Conservation (phyloP, 2,113 vertebrate species). For the Glaucomys volans region DNA sequence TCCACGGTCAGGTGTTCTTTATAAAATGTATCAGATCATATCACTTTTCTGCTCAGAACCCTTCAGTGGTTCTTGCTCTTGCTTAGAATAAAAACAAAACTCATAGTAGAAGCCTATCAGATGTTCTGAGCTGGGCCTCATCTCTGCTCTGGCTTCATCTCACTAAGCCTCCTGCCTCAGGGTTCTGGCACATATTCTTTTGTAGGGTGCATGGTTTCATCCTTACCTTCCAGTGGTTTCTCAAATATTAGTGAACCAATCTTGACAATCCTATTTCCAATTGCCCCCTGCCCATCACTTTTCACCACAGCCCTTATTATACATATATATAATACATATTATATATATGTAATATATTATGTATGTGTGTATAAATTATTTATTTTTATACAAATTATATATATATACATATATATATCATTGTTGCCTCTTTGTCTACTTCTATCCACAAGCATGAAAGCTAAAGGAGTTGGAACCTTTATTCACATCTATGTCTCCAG, state of each 20-base stretch:
- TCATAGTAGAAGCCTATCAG: neutral
- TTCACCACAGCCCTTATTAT: neutral
- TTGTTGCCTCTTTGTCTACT: neutral
- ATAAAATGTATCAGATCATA: neutral
- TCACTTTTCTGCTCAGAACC: neutral
- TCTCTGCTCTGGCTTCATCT: neutral
- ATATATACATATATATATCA: no score
- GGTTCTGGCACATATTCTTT: neutral
- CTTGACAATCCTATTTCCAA: neutral
- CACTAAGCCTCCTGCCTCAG: neutral
- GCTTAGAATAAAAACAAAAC: neutral
- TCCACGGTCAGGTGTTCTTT: neutral
- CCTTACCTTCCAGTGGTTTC: neutral
- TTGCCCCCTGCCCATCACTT: neutral
- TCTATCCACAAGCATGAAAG: neutral
- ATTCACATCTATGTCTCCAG: neutral
- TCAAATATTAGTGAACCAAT: neutral
- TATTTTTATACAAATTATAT: neutral
- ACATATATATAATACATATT: no score
- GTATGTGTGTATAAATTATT: no score
- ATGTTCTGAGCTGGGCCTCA: neutral
- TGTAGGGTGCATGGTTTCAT: neutral
- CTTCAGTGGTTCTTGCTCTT: neutral
- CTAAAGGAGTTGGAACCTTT: neutral
- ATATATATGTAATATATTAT: no score